A percentile compares a stretch with the other conserved stretches of the same genome.
Conservation (phyloP, 1,140 invertebrate species). For the Brachionus sp. region DNA sequence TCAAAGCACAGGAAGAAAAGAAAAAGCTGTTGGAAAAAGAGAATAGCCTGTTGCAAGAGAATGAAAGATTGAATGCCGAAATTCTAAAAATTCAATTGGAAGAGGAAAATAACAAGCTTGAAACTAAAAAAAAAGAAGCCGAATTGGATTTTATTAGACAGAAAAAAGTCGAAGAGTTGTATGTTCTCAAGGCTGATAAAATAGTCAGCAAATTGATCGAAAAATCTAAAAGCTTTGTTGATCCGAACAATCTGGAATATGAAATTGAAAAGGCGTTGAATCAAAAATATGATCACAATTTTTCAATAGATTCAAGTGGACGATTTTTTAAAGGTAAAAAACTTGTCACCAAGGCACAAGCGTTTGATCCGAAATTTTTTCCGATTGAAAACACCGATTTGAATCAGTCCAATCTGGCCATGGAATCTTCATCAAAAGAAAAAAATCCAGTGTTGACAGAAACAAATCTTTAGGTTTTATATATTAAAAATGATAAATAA, state of each 20-base stretch:
- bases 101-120: not conserved
- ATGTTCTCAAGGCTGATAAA: not conserved
- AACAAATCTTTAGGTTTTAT: not conserved
- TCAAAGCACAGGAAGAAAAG: slow-evolving; percentile 32
- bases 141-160: not conserved
- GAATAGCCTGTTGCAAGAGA: not conserved
- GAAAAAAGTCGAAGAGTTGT: not conserved
- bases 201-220: not conserved
- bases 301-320: slow-evolving; percentile 41
- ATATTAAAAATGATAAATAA: not conserved
- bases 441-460: not conserved
- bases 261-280: slow-evolving; percentile 42
- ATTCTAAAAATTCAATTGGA: not conserved
- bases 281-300: slow-evolving; percentile 34
- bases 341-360: not conserved
- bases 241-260: slow-evolving; percentile 43
- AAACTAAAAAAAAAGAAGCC: not conserved
- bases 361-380: slow-evolving; percentile 38
- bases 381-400: not conserved
- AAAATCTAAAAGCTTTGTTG: slow-evolving; percentile 11
- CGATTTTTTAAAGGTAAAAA: slow-evolving; percentile 13
- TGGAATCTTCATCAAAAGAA: not conserved
- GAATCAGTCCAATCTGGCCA: not conserved
- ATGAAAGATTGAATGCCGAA: not conserved
- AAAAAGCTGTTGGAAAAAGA: slow-evolving; percentile 6